phyloP scores from a whole-genome alignment of 2,888 invertebrate genomes.

The Melanostoma mellinum region DNA sequence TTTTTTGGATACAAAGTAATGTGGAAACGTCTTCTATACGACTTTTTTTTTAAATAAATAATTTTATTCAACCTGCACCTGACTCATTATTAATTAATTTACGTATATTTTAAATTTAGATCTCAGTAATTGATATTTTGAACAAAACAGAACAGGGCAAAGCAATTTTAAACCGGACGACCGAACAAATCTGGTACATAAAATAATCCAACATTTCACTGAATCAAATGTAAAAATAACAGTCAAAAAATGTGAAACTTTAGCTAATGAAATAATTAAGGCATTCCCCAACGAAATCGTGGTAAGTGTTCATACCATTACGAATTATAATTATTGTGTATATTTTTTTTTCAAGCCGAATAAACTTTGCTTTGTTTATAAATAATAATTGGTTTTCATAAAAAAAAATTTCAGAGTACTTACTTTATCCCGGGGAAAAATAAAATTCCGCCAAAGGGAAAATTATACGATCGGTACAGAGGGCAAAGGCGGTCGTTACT shows the following conservation, averaged over 20 bases:
- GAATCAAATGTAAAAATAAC: not conserved
- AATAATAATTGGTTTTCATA: not conserved
- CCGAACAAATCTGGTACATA: not conserved
- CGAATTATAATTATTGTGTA: no score
- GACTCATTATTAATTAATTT: no score
- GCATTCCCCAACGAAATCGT: not conserved
- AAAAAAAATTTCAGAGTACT: not conserved
- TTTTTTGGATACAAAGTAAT: no score
- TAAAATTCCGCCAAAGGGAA: slow-evolving; percentile 1
- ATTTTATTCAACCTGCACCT: no score
- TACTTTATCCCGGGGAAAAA: slow-evolving; percentile 1
- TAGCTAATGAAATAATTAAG: not conserved
- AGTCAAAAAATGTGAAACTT: not conserved
- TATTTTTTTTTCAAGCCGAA: not conserved
- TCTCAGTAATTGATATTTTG: no score
- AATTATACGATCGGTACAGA: not conserved
- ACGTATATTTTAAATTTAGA: no score
- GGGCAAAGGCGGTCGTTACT: not conserved
- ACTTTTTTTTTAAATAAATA: no score
- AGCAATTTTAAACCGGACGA: no score
- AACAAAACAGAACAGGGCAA: no score
- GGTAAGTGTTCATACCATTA: not conserved
- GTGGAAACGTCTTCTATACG: no score
- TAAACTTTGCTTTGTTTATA: not conserved
- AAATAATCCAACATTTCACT: not conserved